Evolutionary conservation across 2,888 invertebrate genomes (phyloP), one percentile per base, ranked within the genome.

Genomic region (Scaptodrosophila latifasciaeformis): DNA sequence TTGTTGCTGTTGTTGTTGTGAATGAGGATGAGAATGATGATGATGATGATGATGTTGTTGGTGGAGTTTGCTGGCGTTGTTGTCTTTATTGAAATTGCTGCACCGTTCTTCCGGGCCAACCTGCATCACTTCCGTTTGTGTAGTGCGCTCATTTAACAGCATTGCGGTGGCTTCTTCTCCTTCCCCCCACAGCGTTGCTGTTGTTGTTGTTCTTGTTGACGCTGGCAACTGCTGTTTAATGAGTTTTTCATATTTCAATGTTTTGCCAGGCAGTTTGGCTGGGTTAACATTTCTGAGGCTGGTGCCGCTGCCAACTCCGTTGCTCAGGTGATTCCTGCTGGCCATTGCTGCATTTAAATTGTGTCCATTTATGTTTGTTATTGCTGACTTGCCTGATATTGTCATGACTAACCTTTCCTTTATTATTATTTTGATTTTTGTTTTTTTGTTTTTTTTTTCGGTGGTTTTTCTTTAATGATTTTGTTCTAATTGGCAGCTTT

Each of bases 221-320:
- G 24, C 42, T 9, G n/a, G 12, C n/a, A 21, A 42, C 68, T 69
- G 67, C 59, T 74, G 71, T 66, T 68, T 76, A 78, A 72, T 75
- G 69, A 78, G 78, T 70, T 78, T 81, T 70, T 83, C 83, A 76
- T 82, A 82, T 82, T 82, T 83, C 51, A 65, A 64, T 62, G 82
- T 70, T 71, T 78, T 82, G 50, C 74, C 79, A 48, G 79, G 77
- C 69, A 81, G 54, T 49, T 30, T 35, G 46, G 31, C 30, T 46
- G 37, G 51, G 65, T 49, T 54, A n/a, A n/a, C n/a, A 54, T 40
- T 49, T 56, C 52, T 54, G 55, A 44, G 56, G 54, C 44, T 54
- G 53, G 45, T 59, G 31, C 2, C 12, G 45, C 10, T 31, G 45
- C 24, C 12, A 7, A 44, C 44, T n/a, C 43, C 10, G 31, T 12